Base-by-base conservation (phyloP, 2,797 vertebrate genomes). In the Poecile montanus region DNA sequence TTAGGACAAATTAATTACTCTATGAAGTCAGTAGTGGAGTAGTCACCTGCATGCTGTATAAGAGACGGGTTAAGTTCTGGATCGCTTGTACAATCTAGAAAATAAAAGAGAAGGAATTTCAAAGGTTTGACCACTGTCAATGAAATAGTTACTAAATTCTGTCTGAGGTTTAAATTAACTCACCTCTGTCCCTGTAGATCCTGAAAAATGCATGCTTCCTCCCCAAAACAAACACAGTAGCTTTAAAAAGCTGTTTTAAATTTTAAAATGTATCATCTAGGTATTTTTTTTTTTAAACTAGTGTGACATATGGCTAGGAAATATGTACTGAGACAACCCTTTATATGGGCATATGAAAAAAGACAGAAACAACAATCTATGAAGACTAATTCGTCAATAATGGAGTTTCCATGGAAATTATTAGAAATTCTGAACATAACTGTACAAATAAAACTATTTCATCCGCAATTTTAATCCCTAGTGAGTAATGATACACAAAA, bases 1-100 rank as follows among this genome's bases (percentile, higher is more conserved):
- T 56, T 80, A 79, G 74, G 42, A 45, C 16, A 68, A 87, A 92
- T 75, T 78, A 85, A 91, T 81, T 78, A 80, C 25, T 68, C 44
- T 56, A 89, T 34, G 32, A 66, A 88, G 26, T 60, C 70, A 92
- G 58, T 38, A 93, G 32, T n/a, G 72, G 48, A 66, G 22, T 81
- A 88, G 88, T 98, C 96, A 99, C 99, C 99, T 99, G 99, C 74
- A 99, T 97, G 97, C 99, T 99, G 96, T 99, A 99, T 62, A 99
- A 97, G 78, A 99, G 97, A 82, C 98, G 98, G 13, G 99, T 99
- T 98, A 99, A 97, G 73, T 98, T 99, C 96, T 99, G 99, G 85
- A 99, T 98, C 61, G 98, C 98, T 94, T 99, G 98, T 96, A 98
- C 97, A 87, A 99, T 97, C 99, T 99, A 98, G 91, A 93, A 97